phyloP scores from a whole-genome alignment of 2,113 vertebrate genomes.

The Thalassarche chlororhynchos region DNA sequence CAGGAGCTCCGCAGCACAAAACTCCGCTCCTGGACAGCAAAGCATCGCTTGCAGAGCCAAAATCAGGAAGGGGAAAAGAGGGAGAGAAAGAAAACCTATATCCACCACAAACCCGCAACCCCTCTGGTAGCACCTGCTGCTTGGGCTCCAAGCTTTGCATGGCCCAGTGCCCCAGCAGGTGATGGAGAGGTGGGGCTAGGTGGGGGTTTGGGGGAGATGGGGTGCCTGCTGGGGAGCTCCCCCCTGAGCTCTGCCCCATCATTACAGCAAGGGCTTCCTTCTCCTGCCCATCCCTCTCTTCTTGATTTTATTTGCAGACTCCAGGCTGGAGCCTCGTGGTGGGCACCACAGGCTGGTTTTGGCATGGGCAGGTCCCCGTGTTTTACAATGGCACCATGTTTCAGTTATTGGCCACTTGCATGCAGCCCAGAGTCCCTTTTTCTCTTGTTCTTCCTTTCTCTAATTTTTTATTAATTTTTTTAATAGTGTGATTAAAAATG shows the following conservation, averaged over 20 bases:
- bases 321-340: background rate
- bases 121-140: background rate
- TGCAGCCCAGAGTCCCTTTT: background rate
- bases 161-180: background rate
- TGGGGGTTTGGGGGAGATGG: background rate
- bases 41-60: background rate
- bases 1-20: background rate
- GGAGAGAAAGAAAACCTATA: background rate
- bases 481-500: background rate
- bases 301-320: background rate
- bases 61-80: background rate
- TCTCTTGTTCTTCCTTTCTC: background rate
- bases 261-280: background rate
- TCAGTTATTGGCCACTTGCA: background rate
- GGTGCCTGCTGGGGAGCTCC: background rate
- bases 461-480: background rate
- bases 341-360: background rate
- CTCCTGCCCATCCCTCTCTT: background rate
- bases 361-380: background rate
- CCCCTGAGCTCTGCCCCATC: background rate
- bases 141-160: background rate
- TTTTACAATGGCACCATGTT: background rate
- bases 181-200: background rate
- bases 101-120: background rate
- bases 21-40: rapidly evolving